Percentiles rank a stretch among this genome's conserved stretches.
phyloP scores from a whole-genome alignment of 1,140 invertebrate species.

The Hypsibius dujardini region DNA sequence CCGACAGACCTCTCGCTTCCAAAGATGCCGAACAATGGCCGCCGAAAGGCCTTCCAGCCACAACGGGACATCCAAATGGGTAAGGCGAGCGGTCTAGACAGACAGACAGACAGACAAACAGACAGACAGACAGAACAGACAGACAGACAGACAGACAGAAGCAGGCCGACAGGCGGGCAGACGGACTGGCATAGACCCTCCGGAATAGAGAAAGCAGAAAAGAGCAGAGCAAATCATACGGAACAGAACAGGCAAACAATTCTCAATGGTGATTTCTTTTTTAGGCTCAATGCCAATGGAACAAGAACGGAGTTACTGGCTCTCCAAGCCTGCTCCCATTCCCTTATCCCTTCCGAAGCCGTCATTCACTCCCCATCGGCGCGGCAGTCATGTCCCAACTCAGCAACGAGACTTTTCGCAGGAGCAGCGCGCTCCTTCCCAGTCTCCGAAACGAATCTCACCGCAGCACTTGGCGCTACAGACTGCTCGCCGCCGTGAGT shows the following conservation, averaged over 20 bases:
- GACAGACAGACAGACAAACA: too few relatives aligned
- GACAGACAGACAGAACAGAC: too few relatives aligned
- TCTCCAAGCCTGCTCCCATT: not conserved
- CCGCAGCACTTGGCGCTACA: not conserved
- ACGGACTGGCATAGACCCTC: too few relatives aligned
- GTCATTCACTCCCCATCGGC: not conserved
- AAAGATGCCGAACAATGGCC: not conserved
- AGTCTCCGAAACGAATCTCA: not conserved
- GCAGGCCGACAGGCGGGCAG: too few relatives aligned
- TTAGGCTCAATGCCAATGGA: too few relatives aligned
- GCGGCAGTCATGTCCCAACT: not conserved
- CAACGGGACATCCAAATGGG: not conserved
- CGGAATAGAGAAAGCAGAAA: too few relatives aligned
- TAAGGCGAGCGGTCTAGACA: too few relatives aligned
- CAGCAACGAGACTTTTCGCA: not conserved
- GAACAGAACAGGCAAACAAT: too few relatives aligned
- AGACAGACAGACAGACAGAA: too few relatives aligned
- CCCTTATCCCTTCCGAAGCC: not conserved
- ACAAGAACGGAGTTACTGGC: not conserved
- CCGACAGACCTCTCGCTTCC: slow-evolving; percentile 9
- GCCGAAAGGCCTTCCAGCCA: not conserved
- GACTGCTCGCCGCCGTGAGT: not conserved
- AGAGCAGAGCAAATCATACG: too few relatives aligned
- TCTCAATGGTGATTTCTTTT: too few relatives aligned
- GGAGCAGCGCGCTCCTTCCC: slow-evolving; percentile 1